Base-by-base conservation (phyloP, 2,888 invertebrate species). In the Galerucella nymphaeae region DNA sequence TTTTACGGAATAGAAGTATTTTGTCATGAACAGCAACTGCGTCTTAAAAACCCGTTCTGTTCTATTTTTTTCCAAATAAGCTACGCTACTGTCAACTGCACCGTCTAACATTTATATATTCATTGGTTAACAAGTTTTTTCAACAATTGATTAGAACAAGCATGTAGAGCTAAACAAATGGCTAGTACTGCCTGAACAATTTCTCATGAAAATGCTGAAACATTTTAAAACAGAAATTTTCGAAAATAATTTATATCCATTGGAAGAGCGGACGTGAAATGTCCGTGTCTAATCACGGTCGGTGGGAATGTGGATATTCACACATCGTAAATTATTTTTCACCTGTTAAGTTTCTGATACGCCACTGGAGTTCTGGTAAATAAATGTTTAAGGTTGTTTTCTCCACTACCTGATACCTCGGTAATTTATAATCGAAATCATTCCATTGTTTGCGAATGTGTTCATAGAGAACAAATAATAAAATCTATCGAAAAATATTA, bases 221-320 rank as follows among this genome's bases (percentile, higher is more conserved):
- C 55, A 55, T 55, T 55, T 18, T 55, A 18, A 45, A 45, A 45
- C 45, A 13, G 45, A 45, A 45, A 45, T 45, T 13, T 55, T 55
- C 45, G 14, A 45, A 45, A 45, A 45, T 2, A 45, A 45, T 45
- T 55, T 18, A 55, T 55, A 16, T 55, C 55, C 55, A 55, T 55
- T 55, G 18, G 11, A 11, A 55, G 55, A 55, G 55, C 16, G 16
- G 18, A 55, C 55, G 16, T 55, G 10, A 55, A 55, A 55, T 55
- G 55, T 55, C n/a, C n/a, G n/a, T n/a, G n/a, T 55, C 55, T 55
- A 55, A 55, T 55, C 18, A 55, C 18, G 55, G 55, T 55, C 18
- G 55, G 55, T 55, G 55, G 55, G 55, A 55, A 55, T 18, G 55
- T 55, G 55, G 5, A 55, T 55, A 55, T 55, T 55, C 18, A 55